Evolutionary conservation across 1,140 invertebrate genomes (phyloP), one percentile per base, ranked within the genome.

Genomic region (Acromyrmex charruanus): DNA sequence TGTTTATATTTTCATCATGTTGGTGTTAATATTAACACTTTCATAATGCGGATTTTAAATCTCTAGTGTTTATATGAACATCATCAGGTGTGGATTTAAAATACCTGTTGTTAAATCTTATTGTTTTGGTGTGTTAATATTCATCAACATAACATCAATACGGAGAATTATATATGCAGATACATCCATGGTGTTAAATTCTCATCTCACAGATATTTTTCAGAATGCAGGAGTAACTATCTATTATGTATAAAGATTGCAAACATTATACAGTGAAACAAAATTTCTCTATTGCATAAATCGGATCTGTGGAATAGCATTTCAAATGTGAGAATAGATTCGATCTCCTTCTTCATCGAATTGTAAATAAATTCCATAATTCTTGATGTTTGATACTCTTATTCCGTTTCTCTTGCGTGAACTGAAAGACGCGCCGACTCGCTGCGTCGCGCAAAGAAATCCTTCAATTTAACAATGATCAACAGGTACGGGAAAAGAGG

Each of bases 401-500:
- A 7, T 21, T 18, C 5, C 14, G 10, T 68, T 68, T 7, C 5
- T 18, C 9, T 71, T n/a, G 31, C 7, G 9, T 44, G 51, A 58
- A 59, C 49, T 61, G 14, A 2, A 59, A 35, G 7, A 80, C 9
- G 39, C 39, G 49, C 66, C 31, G 18, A 28, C 5, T 71, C 65
- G 66, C 25, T 39, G 59, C 77, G 58, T 55, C 77, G 44, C 21
- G 14, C 9, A 84, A 74, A 84, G 65, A 84, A 75, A 63, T 74
- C 55, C n/a, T 71, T 61, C 69, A 44, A 74, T 82, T 85, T 75
- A 80, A 84, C 80, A 53, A 77, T 39, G 71, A 85, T 87, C 86
- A 87, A 87, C 86, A 87, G 86, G 86, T 87, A 85, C 10, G 35
- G 51, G 39, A 61, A 44, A 81, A 71, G 77, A 72, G 55, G 21